phyloP scores from a whole-genome alignment of 2,888 invertebrate genomes.

The Cephus runcator region DNA sequence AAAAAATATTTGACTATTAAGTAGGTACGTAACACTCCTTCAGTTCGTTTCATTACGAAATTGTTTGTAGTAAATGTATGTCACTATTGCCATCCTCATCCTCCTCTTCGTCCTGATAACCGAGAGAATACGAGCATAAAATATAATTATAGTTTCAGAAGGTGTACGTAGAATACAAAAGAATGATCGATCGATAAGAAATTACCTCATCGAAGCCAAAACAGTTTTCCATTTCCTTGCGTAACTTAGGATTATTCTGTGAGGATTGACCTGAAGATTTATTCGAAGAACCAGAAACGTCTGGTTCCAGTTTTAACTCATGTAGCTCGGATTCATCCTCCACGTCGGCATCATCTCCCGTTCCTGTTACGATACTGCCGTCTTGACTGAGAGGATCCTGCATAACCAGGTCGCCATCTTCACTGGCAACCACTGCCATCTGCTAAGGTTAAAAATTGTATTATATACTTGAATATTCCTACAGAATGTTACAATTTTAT shows the following conservation, averaged over 20 bases:
- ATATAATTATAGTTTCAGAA: constrained; percentile 8
- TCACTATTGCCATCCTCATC: constrained; percentile 65
- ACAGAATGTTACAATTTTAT: not conserved
- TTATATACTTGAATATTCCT: not conserved
- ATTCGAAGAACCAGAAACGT: constrained; percentile 41
- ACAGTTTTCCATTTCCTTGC: constrained; percentile 81
- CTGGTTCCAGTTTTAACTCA: constrained; percentile 49
- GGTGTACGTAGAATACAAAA: constrained; percentile 9
- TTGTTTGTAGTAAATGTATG: constrained; percentile 58
- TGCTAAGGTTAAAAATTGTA: constrained; percentile 26
- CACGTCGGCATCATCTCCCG: constrained; percentile 62
- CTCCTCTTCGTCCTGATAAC: constrained; percentile 62
- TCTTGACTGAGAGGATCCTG: constrained; percentile 61
- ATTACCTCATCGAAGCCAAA: constrained; percentile 84
- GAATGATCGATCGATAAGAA: constrained; percentile 15
- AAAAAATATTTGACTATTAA: constrained; percentile 57
- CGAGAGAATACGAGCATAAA: constrained; percentile 20
- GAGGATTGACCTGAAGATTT: constrained; percentile 49
- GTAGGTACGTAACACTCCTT: constrained; percentile 43
- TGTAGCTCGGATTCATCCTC: constrained; percentile 60
- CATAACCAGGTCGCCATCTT: constrained; percentile 63
- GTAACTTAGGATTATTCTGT: constrained; percentile 54
- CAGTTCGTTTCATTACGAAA: constrained; percentile 57
- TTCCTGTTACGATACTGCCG: constrained; percentile 66
- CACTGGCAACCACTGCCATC: constrained; percentile 67